Conservation (phyloP, 2,113 vertebrate species). For the Podarcis raffonei region DNA sequence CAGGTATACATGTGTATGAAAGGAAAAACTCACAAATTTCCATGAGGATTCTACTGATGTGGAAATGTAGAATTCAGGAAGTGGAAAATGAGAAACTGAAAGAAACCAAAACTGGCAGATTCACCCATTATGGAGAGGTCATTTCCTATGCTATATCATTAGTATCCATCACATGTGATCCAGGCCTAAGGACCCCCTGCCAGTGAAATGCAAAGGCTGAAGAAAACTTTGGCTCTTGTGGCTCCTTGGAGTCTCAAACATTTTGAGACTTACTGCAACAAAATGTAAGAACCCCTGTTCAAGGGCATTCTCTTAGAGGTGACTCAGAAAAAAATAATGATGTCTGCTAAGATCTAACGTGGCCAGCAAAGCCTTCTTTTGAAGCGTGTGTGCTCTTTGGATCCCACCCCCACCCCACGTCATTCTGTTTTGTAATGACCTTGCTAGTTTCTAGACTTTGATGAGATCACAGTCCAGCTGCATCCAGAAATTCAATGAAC, state of each 20-base stretch:
- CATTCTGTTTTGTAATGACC: neutral
- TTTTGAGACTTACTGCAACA: neutral
- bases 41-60: too few relatives aligned
- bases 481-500: neutral
- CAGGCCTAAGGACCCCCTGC: neutral
- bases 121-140: neutral
- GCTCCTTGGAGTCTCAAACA: neutral
- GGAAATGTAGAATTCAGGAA: too few relatives aligned
- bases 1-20: too few relatives aligned
- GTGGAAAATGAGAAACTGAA: too few relatives aligned
- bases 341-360: neutral
- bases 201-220: neutral
- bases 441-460: slow-evolving; percentile 2
- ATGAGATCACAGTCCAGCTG: neutral
- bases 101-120: too few relatives aligned
- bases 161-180: neutral
- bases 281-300: neutral
- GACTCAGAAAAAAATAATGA: neutral
- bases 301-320: neutral
- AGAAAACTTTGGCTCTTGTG: neutral
- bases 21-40: too few relatives aligned
- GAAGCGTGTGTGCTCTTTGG: neutral
- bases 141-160: neutral
- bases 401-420: neutral
- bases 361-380: neutral